Percentiles rank a stretch among this genome's conserved stretches.
Conservation (phyloP, 1,140 invertebrate species). For the Lamellibrachia luymesi region DNA sequence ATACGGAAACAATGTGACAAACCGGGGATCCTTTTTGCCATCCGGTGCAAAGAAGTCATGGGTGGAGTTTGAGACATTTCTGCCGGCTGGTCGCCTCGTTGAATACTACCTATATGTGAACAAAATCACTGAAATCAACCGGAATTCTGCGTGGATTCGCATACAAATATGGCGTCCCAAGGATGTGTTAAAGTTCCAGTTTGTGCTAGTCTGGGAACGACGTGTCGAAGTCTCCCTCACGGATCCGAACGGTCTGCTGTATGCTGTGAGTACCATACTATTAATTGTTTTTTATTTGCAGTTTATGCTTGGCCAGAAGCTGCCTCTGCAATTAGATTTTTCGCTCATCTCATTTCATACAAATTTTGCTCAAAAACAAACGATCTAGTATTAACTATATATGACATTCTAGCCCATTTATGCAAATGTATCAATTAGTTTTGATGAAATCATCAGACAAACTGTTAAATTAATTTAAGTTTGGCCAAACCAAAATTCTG, state of each 20-base stretch:
- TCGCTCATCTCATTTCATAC: neutral
- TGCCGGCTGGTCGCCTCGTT: constrained; percentile 11
- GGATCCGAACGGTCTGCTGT: neutral
- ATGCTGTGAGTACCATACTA: neutral
- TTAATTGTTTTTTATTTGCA: neutral
- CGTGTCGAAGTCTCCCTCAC: neutral
- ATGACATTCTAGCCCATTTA: neutral
- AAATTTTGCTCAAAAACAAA: neutral
- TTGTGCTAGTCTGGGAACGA: neutral
- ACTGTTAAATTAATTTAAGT: neutral
- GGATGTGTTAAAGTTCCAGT: neutral
- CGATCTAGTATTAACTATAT: neutral
- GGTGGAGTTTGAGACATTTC: constrained; percentile 10
- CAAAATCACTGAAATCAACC: neutral
- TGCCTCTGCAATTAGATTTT: neutral
- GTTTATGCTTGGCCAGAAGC: neutral
- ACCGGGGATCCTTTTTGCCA: neutral
- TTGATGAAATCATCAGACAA: neutral
- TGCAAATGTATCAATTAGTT: neutral
- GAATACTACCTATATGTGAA: neutral
- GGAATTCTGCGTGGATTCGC: neutral
- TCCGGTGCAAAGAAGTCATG: constrained; percentile 13
- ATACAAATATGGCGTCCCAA: constrained; percentile 10
- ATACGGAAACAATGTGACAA: constrained; percentile 25
- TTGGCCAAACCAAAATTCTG: neutral